Conservation (phyloP, 2,797 vertebrate species). For the Anabas testudineus region DNA sequence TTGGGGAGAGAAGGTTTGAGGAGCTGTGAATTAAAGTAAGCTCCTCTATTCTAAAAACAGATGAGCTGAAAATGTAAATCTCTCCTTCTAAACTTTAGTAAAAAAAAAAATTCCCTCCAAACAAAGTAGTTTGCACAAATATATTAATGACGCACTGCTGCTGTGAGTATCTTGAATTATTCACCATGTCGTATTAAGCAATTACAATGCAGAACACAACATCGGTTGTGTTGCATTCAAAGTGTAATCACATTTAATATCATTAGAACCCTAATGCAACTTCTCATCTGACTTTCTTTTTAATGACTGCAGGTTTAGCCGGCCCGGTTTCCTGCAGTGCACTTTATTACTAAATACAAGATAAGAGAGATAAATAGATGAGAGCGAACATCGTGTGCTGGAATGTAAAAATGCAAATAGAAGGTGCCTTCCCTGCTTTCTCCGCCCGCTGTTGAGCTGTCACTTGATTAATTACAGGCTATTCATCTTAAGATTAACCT, state of each 20-base stretch:
- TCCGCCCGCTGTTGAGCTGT: constrained; percentile 46
- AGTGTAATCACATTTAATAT: constrained; percentile 29
- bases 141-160: constrained; percentile 8
- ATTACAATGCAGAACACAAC: constrained; percentile 17
- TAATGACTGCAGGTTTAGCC: neutral
- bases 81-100: constrained; percentile 19
- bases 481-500: constrained; percentile 66
- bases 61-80: constrained; percentile 41
- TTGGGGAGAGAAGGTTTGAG: constrained; percentile 28
- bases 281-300: constrained; percentile 10
- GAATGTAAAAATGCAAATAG: constrained; percentile 53
- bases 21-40: constrained; percentile 33
- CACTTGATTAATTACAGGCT: constrained; percentile 71
- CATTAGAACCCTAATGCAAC: constrained; percentile 10
- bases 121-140: constrained; percentile 17
- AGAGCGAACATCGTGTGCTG: constrained; percentile 16
- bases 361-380: constrained; percentile 47
- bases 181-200: constrained; percentile 19
- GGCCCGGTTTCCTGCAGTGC: constrained; percentile 20
- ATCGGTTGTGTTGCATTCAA: neutral
- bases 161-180: constrained; percentile 17
- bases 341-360: constrained; percentile 36
- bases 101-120: constrained; percentile 3
- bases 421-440: constrained; percentile 36
- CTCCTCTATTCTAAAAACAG: constrained; percentile 24